Evolutionary conservation across 2,888 invertebrate species (phyloP).

Genomic region (Pandemis cinnamomeana): DNA sequence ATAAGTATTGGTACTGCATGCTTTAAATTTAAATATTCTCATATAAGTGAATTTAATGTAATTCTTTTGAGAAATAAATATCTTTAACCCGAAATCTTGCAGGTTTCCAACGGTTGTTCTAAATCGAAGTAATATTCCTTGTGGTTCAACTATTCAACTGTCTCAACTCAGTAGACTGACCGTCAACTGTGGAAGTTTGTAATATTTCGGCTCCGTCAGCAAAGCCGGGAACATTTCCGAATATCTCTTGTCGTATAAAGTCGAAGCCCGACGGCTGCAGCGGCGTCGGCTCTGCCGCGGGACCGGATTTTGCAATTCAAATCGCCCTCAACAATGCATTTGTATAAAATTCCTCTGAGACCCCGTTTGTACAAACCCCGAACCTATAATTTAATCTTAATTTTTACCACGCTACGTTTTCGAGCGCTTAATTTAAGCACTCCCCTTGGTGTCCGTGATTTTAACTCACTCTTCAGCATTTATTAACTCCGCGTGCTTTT

Average conservation of each 20-base stretch:
- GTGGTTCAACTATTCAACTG: constrained; percentile 4
- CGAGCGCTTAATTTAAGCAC: not conserved
- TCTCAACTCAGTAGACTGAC: constrained; percentile 11
- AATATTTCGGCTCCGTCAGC: constrained; percentile 36
- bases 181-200: constrained; percentile 30
- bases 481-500: too few relatives aligned
- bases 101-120: not conserved
- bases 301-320: constrained; percentile 39
- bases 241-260: constrained; percentile 39
- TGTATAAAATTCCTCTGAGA: constrained; percentile 36
- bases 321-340: constrained; percentile 34
- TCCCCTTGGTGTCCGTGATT: not conserved
- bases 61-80: too few relatives aligned
- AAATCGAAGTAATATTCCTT: not conserved
- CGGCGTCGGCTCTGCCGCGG: constrained; percentile 12
- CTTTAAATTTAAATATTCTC: too few relatives aligned
- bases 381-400: constrained; percentile 32
- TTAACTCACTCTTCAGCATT: not conserved
- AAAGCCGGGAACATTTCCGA: constrained; percentile 36
- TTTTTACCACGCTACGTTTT: constrained; percentile 9
- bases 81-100: too few relatives aligned
- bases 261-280: constrained; percentile 25
- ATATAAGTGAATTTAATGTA: too few relatives aligned
- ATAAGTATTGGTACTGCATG: too few relatives aligned
- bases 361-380: constrained; percentile 18